A percentile compares a stretch with the other conserved stretches of the same genome.
Evolutionary conservation across 2,888 invertebrate genomes (phyloP).

Genomic region (Drosophila paranaensis): DNA sequence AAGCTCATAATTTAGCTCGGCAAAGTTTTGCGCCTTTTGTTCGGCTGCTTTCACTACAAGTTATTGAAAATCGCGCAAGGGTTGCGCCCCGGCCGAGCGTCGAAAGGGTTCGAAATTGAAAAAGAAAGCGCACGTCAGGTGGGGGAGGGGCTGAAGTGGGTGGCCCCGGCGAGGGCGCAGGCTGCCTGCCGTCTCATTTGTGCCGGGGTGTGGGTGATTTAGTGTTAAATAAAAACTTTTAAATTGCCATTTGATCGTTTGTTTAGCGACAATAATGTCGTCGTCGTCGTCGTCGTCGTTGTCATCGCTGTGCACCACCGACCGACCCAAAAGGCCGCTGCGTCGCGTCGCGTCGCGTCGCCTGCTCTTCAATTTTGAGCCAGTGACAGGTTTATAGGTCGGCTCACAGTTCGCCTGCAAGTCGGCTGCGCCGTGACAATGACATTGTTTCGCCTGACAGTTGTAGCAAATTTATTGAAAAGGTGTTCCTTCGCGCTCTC

Average conservation of each 20-base stretch:
- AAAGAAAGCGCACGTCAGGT: slow-evolving; percentile 74
- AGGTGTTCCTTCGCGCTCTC: slow-evolving; percentile 67
- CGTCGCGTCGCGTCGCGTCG: slow-evolving; percentile 21
- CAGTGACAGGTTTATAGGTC: slow-evolving; percentile 77
- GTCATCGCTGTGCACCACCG: slow-evolving; percentile 22
- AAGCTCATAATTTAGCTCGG: slow-evolving; percentile 77
- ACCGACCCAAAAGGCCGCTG: slow-evolving; percentile 51
- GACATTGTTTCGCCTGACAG: slow-evolving; percentile 80
- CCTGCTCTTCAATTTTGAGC: slow-evolving; percentile 30
- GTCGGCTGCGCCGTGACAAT: slow-evolving; percentile 70
- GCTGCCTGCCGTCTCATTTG: slow-evolving; percentile 50
- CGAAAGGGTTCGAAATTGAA: slow-evolving; percentile 76
- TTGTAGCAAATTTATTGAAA: slow-evolving; percentile 81
- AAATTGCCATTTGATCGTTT: slow-evolving; percentile 84
- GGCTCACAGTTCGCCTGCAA: slow-evolving; percentile 51
- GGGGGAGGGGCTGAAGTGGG: slow-evolving; percentile 50
- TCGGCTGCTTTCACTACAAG: slow-evolving; percentile 69
- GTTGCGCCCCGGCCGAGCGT: slow-evolving; percentile 47
- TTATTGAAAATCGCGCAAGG: slow-evolving; percentile 77
- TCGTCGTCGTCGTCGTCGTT: slow-evolving; percentile 46
- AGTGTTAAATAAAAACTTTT: slow-evolving; percentile 82
- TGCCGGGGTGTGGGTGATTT: slow-evolving; percentile 74
- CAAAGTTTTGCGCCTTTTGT: slow-evolving; percentile 77
- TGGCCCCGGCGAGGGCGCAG: neutral
- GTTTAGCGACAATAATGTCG: slow-evolving; percentile 83